A percentile compares a stretch with the other conserved stretches of the same genome.
phyloP scores from a whole-genome alignment of 2,797 vertebrate species.

The Argentina silus region DNA sequence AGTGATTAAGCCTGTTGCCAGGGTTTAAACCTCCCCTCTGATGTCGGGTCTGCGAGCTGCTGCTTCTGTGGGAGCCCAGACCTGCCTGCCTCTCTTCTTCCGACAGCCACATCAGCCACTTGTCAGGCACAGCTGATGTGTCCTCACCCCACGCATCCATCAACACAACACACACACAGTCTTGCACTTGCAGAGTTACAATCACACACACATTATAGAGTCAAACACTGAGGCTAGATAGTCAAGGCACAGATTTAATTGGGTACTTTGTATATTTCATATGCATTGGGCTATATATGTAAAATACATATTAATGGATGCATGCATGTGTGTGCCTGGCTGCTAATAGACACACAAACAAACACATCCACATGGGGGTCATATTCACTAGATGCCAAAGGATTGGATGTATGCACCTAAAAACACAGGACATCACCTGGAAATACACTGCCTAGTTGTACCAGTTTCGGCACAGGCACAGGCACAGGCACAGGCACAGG shows the following conservation, averaged over 20 bases:
- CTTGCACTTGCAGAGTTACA: neutral
- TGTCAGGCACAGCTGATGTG: conserved; percentile 66
- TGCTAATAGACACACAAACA: too few species aligned
- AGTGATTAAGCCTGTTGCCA: conserved; percentile 45
- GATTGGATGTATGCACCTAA: too few species aligned
- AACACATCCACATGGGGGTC: too few species aligned
- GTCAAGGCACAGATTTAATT: neutral
- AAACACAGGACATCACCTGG: too few species aligned
- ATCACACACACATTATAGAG: neutral
- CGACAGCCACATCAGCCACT: conserved; percentile 55
- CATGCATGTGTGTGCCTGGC: too few species aligned
- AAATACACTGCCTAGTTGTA: too few species aligned
- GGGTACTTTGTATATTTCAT: too few species aligned
- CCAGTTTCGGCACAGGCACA: too few species aligned
- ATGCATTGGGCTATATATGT: neutral
- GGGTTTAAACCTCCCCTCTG: conserved; percentile 26
- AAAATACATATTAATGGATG: neutral
- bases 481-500: too few species aligned
- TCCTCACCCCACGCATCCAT: conserved; percentile 37
- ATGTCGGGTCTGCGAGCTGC: conserved; percentile 29
- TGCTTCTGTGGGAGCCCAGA: conserved; percentile 15
- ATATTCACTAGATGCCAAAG: too few species aligned
- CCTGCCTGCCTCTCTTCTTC: conserved; percentile 6
- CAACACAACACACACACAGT: conserved; percentile 19
- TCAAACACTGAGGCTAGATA: neutral